Evolutionary conservation across 2,113 vertebrate species (phyloP).

Genomic region (Fregata magnificens): DNA sequence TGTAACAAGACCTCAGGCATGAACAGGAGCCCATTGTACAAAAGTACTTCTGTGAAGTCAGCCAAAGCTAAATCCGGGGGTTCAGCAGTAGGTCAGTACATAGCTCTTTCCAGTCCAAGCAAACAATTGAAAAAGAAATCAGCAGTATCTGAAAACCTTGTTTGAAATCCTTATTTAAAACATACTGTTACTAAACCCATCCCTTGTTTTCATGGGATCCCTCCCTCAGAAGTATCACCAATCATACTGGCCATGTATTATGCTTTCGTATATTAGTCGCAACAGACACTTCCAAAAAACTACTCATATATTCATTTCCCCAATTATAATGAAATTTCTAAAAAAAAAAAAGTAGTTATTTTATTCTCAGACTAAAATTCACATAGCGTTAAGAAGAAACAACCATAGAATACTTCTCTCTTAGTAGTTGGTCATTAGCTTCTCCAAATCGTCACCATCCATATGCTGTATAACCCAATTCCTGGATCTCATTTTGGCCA

Average conservation of each 20-base stretch:
- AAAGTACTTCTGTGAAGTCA: neutral
- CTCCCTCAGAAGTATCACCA: neutral
- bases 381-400: neutral
- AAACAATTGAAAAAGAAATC: neutral
- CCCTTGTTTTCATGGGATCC: neutral
- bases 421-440: neutral
- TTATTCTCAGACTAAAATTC: neutral
- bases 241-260: neutral
- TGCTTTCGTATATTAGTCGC: neutral
- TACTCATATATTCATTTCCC: neutral
- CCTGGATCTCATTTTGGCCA: neutral
- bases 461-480: neutral
- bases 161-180: neutral
- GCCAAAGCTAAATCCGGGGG: neutral
- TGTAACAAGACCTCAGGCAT: neutral
- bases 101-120: neutral
- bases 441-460: neutral
- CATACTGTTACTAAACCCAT: neutral
- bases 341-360: neutral
- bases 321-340: neutral
- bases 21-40: neutral
- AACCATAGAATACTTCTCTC: neutral
- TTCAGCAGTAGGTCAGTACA: neutral
- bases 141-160: neutral
- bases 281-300: slow-evolving; percentile 8